Conservation (phyloP, 2,888 invertebrate genomes). For the Metacarcinus magister region DNA sequence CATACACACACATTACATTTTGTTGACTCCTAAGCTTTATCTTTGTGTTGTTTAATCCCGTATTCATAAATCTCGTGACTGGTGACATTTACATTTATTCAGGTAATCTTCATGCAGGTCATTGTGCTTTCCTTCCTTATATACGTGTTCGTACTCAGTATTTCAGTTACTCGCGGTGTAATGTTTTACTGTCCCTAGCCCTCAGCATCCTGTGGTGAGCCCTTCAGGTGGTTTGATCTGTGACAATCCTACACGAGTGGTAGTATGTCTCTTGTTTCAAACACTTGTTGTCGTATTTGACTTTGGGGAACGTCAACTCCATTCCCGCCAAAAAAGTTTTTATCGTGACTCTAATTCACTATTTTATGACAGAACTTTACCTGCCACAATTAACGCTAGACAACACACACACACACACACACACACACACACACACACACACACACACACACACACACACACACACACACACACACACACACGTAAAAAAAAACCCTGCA, state of each 20-base stretch:
- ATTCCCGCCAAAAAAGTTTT: not conserved
- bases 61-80: not conserved
- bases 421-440: slow-evolving; percentile 26
- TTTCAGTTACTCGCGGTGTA: not conserved
- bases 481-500: not conserved
- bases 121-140: not conserved
- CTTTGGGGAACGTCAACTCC: slow-evolving; percentile 18
- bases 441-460: slow-evolving; percentile 26
- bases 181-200: not conserved
- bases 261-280: not conserved
- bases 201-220: not conserved
- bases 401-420: slow-evolving; percentile 3
- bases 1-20: too few relatives aligned
- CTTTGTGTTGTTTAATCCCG: too few relatives aligned
- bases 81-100: not conserved
- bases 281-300: not conserved
- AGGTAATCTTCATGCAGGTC: not conserved
- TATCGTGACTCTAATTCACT: not conserved
- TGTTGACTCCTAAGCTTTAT: not conserved
- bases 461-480: not conserved
- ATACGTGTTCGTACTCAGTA: not conserved
- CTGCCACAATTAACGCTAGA: not conserved
- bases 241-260: not conserved
- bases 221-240: not conserved
- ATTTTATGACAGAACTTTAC: not conserved